Conservation (phyloP, 2,113 vertebrate species). For the Lota lota region DNA sequence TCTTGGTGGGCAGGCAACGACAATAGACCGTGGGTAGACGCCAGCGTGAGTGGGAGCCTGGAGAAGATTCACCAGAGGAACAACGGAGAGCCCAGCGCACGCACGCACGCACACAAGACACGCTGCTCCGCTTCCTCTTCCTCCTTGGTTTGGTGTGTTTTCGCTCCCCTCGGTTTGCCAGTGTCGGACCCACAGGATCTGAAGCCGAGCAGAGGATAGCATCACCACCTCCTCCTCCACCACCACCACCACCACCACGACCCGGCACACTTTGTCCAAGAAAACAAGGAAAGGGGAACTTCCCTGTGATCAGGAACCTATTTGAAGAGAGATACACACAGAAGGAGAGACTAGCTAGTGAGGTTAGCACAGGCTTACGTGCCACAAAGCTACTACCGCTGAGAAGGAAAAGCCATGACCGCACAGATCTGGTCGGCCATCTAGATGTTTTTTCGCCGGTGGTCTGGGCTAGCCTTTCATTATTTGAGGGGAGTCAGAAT, state of each 20-base stretch:
- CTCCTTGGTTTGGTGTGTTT: neutral
- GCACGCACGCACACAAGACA: neutral
- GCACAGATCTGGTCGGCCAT: too few species aligned
- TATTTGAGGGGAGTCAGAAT: conserved; percentile 32
- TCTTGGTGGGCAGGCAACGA: conserved; percentile 61
- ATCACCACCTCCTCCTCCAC: too few species aligned
- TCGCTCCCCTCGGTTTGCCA: neutral
- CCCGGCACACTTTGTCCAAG: too few species aligned
- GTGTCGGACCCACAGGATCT: too few species aligned
- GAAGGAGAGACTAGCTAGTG: conserved; percentile 2
- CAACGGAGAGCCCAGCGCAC: conserved; percentile 32
- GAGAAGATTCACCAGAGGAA: conserved; percentile 30
- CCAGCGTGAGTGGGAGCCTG: conserved; percentile 17
- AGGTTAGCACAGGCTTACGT: neutral
- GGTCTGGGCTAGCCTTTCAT: conserved; percentile 16
- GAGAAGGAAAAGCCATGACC: too few species aligned
- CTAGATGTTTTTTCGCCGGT: too few species aligned
- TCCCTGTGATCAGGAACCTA: conserved; percentile 52
- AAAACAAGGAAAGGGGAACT: conserved; percentile 35
- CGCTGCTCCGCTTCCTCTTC: neutral
- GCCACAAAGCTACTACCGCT: conserved; percentile 2
- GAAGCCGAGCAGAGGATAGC: too few species aligned
- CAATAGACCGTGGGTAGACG: conserved; percentile 53
- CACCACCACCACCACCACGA: too few species aligned
- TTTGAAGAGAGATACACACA: conserved; percentile 4